Conservation (phyloP, 2,797 vertebrate species). For the Eremophila alpestris region DNA sequence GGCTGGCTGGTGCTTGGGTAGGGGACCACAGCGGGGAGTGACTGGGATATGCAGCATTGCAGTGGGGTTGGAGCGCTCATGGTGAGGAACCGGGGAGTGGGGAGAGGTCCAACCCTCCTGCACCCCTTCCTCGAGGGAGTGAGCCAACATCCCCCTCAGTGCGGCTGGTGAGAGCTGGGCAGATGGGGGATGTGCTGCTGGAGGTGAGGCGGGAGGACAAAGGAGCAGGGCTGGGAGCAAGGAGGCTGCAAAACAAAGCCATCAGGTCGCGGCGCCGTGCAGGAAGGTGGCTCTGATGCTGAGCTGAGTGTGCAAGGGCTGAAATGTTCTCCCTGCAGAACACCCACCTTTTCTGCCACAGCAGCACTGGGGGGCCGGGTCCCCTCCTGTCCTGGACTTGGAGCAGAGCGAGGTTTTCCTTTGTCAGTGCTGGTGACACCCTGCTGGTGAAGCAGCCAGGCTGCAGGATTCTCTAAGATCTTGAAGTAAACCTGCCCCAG, state of each 20-base stretch:
- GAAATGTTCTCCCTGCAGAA: not conserved
- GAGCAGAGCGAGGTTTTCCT: not conserved
- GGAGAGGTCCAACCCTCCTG: not conserved
- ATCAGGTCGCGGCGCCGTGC: not conserved
- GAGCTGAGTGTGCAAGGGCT: not conserved
- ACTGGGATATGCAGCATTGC: not conserved
- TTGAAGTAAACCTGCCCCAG: not conserved
- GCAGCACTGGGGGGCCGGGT: accelerated
- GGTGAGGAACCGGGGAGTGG: accelerated
- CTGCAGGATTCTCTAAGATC: not conserved
- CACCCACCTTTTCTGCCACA: not conserved
- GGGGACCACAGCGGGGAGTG: not conserved
- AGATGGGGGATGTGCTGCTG: accelerated
- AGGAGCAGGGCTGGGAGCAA: not conserved
- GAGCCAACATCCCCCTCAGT: not conserved
- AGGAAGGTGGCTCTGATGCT: not conserved
- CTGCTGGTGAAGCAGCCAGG: not conserved
- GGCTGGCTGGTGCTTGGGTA: accelerated
- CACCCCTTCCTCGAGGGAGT: too few relatives aligned
- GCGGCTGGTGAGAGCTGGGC: not conserved
- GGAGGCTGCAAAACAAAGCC: conserved; percentile 29
- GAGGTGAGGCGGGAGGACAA: not conserved
- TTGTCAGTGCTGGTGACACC: not conserved
- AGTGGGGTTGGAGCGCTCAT: not conserved
- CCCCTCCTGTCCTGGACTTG: not conserved